These are phyloP conservation scores for Drosophila longiperda DNA, from an alignment of 2,888 invertebrate species.

Conservation along the genomic window DNA sequence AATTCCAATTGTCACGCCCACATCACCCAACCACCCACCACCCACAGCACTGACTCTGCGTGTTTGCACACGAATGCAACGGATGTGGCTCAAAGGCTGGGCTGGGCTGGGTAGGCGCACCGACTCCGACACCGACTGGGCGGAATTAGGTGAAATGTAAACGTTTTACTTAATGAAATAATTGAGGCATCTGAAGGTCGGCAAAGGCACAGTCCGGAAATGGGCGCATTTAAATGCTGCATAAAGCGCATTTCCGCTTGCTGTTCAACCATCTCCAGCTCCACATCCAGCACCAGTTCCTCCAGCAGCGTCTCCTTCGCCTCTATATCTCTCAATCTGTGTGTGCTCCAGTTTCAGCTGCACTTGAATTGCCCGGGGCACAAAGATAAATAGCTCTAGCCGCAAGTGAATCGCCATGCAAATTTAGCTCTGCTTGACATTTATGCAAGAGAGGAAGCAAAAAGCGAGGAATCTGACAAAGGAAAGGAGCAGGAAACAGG, in stretches of 20 bases:
- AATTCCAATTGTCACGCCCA: slow-evolving; percentile 31
- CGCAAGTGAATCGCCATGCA: slow-evolving; percentile 61
- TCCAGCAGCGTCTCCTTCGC: not conserved
- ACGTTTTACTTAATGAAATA: slow-evolving; percentile 80
- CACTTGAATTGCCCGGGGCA: slow-evolving; percentile 54
- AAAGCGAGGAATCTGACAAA: not conserved
- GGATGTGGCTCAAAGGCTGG: slow-evolving; percentile 60
- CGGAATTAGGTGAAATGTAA: slow-evolving; percentile 80
- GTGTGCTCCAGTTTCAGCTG: slow-evolving; percentile 53
- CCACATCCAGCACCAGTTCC: no score
- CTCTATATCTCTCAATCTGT: slow-evolving; percentile 11
- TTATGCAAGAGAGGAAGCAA: slow-evolving; percentile 51
- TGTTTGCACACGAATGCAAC: slow-evolving; percentile 69
- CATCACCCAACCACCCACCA: not conserved
- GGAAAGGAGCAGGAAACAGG: slow-evolving; percentile 6
- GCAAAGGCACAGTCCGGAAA: slow-evolving; percentile 58
- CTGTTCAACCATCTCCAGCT: slow-evolving; percentile 24
- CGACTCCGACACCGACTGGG: slow-evolving; percentile 32
- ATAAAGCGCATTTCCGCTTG: slow-evolving; percentile 73
- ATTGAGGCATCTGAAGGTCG: slow-evolving; percentile 76
- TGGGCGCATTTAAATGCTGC: slow-evolving; percentile 69
- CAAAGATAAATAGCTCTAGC: slow-evolving; percentile 63
- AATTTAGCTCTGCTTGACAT: slow-evolving; percentile 63
- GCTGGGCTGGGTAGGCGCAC: not conserved
- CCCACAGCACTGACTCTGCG: slow-evolving; percentile 54